These are phyloP conservation scores for Erebia aethiops DNA, from an alignment of 2,888 invertebrate genomes.

Conservation along the genomic window DNA sequence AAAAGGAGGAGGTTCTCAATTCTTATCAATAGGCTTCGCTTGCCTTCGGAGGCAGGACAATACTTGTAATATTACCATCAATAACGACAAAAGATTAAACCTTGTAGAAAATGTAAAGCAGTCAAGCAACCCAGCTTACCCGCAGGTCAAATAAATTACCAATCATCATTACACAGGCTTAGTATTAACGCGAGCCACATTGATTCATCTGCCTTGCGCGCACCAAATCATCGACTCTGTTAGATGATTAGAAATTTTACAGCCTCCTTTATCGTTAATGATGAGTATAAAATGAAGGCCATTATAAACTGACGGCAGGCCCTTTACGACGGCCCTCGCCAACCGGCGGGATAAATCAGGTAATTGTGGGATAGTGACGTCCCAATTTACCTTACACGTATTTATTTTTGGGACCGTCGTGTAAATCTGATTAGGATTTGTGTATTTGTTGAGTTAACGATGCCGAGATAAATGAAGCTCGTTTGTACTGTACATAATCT, in stretches of 20 bases:
- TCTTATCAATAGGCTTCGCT: too few relatives aligned
- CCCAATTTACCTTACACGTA: conserved; percentile 39
- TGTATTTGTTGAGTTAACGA: conserved; percentile 35
- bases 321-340: conserved; percentile 29
- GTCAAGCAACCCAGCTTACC: conserved; percentile 17
- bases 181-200: conserved; percentile 20
- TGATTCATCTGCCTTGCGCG: conserved; percentile 40
- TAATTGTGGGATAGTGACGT: conserved; percentile 34
- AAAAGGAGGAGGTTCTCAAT: too few relatives aligned
- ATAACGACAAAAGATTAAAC: background rate
- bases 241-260: conserved; percentile 39
- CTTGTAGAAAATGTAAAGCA: background rate
- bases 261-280: conserved; percentile 42
- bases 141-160: conserved; percentile 25
- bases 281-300: conserved; percentile 39
- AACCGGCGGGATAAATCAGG: conserved; percentile 33
- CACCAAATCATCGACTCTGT: conserved; percentile 24
- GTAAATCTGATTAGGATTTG: conserved; percentile 39
- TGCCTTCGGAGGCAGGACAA: background rate
- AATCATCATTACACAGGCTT: conserved; percentile 36
- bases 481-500: conserved; percentile 25
- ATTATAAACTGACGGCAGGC: conserved; percentile 40
- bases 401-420: conserved; percentile 39
- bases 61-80: background rate
- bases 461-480: conserved; percentile 35